phyloP scores from a whole-genome alignment of 2,113 vertebrate genomes.

The Tympanuchus pallidicinctus region DNA sequence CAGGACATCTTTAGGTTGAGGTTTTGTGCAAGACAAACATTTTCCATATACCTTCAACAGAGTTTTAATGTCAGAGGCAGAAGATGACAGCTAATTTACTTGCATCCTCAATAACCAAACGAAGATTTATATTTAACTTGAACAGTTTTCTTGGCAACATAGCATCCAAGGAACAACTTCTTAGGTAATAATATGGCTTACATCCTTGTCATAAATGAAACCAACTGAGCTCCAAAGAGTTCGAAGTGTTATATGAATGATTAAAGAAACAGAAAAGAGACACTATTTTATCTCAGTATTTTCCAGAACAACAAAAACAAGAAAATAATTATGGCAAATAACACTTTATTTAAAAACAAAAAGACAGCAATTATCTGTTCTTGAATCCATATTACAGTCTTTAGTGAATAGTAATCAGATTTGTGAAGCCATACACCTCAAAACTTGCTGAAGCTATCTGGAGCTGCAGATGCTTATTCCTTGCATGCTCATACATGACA shows the following conservation, averaged over 20 bases:
- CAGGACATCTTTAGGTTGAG: neutral
- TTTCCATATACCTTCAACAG: neutral
- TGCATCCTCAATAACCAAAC: neutral
- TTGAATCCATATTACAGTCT: neutral
- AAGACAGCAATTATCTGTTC: neutral
- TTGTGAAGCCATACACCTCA: neutral
- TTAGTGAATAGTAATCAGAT: neutral
- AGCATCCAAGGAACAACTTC: neutral
- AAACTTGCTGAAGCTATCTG: neutral
- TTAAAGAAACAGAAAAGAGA: neutral
- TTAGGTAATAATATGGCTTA: neutral
- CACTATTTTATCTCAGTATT: neutral
- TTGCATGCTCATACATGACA: slow-evolving; percentile 10
- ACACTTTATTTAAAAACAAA: neutral
- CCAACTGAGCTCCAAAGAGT: neutral
- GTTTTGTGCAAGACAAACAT: neutral
- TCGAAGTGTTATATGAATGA: neutral
- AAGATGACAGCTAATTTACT: neutral
- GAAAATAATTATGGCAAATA: neutral
- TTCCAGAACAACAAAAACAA: neutral
- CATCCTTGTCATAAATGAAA: neutral
- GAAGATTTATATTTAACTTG: neutral
- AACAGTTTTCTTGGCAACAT: neutral
- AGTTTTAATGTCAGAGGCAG: neutral
- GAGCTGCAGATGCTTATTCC: neutral